Conservation (phyloP, 2,888 invertebrate species). For the Electrophaes corylata region DNA sequence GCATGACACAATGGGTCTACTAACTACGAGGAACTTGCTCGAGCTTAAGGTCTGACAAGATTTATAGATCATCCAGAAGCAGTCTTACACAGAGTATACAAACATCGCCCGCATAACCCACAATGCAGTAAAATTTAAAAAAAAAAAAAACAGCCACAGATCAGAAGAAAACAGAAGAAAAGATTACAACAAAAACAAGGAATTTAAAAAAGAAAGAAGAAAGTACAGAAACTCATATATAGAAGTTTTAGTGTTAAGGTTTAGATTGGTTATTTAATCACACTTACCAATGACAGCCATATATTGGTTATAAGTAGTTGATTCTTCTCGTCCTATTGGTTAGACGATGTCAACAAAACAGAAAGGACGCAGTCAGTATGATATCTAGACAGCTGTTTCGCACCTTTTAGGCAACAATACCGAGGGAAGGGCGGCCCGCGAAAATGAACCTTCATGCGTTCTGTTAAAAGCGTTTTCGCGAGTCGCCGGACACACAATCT, state of each 20-base stretch:
- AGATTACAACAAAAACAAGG: conserved; percentile 51
- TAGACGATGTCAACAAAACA: conserved; percentile 88
- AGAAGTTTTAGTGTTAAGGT: conserved; percentile 81
- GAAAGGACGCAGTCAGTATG: conserved; percentile 85
- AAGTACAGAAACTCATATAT: conserved; percentile 63
- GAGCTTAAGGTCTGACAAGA: conserved; percentile 60
- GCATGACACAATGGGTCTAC: conserved; percentile 68
- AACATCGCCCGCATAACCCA: conserved; percentile 81
- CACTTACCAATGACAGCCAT: conserved; percentile 98
- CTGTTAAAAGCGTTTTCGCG: conserved; percentile 55
- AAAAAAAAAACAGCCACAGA: conserved; percentile 65
- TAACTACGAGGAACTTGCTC: conserved; percentile 58
- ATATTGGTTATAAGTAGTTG: conserved; percentile 97
- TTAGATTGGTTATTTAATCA: conserved; percentile 82
- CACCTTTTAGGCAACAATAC: conserved; percentile 68
- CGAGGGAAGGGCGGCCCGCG: conserved; percentile 64
- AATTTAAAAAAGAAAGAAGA: conserved; percentile 55
- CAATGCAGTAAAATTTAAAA: conserved; percentile 78
- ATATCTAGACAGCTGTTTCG: conserved; percentile 74
- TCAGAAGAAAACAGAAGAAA: conserved; percentile 57
- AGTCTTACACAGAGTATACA: conserved; percentile 57
- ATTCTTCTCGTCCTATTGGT: conserved; percentile 96
- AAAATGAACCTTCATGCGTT: conserved; percentile 59
- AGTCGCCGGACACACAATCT: conserved; percentile 73
- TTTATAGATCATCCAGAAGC: conserved; percentile 60